A percentile compares a stretch with the other conserved stretches of the same genome.
Conservation (phyloP, 30 jellyfish, hydroid and myxozoan species). For the Turritopsis rubra region DNA sequence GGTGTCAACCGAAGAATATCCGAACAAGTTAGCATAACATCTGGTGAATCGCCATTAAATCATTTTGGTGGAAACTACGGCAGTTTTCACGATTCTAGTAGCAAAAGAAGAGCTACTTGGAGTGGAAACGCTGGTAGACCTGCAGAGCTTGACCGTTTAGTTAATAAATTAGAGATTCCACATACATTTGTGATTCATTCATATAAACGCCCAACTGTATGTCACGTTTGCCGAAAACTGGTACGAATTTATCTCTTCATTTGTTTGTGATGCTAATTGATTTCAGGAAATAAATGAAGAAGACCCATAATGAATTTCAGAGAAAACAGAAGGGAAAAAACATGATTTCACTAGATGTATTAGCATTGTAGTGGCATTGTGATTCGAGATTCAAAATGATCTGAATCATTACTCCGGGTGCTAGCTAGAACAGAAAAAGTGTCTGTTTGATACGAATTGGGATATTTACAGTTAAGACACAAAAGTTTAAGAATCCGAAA, state of each 20-base stretch:
- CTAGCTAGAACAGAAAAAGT: too few relatives aligned
- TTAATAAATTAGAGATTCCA: constrained; percentile 78
- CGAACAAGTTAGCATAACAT: constrained; percentile 53
- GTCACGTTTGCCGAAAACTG: constrained; percentile 79
- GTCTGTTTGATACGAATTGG: too few relatives aligned
- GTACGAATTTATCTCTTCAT: constrained; percentile 21
- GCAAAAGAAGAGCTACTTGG: constrained; percentile 84
- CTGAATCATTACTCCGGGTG: too few relatives aligned
- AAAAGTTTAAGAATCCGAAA: too few relatives aligned
- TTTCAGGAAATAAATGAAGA: too few relatives aligned
- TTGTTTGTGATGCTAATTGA: too few relatives aligned
- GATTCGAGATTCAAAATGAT: too few relatives aligned
- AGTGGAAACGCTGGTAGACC: constrained; percentile 80
- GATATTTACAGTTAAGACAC: too few relatives aligned
- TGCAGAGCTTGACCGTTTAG: constrained; percentile 69
- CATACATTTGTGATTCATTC: constrained; percentile 91
- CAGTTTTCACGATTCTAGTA: constrained; percentile 25
- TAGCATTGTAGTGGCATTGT: too few relatives aligned
- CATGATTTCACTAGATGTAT: too few relatives aligned
- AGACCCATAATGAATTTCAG: not conserved
- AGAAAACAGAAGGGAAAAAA: too few relatives aligned
- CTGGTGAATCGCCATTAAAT: constrained; percentile 25
- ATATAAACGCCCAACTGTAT: constrained; percentile 75
- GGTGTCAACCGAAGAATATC: constrained; percentile 52
- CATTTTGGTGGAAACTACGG: constrained; percentile 1